These are phyloP conservation scores for Mormoops blainvillei DNA, from an alignment of 2,113 vertebrate genomes.

Conservation along the genomic window DNA sequence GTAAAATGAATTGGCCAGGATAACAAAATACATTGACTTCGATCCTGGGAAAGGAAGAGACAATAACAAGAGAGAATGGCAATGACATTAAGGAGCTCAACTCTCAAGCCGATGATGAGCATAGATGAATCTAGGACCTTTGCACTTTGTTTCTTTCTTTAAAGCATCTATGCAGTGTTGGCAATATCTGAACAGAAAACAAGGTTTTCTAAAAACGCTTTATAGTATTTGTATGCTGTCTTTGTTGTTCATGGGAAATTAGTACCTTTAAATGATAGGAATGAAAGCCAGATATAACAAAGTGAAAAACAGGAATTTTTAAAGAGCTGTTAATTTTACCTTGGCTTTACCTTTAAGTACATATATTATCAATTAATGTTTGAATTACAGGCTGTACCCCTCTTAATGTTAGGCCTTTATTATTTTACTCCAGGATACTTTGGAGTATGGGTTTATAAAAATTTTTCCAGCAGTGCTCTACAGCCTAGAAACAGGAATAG, in stretches of 20 bases:
- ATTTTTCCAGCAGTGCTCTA: background rate
- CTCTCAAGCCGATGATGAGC: background rate
- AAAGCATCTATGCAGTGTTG: background rate
- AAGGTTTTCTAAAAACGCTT: background rate
- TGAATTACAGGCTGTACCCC: background rate
- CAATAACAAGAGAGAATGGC: background rate
- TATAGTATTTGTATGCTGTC: background rate
- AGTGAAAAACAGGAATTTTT: background rate
- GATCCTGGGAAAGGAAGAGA: background rate
- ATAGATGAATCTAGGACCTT: background rate
- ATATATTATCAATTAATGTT: background rate
- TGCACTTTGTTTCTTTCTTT: background rate
- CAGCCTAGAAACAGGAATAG: background rate
- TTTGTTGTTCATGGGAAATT: background rate
- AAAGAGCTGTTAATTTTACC: constrained; percentile 10
- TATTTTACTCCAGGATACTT: background rate
- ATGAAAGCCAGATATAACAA: background rate
- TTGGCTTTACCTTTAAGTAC: background rate
- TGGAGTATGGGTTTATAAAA: background rate
- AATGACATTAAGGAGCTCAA: background rate
- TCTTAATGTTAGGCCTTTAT: background rate
- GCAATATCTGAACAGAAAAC: background rate
- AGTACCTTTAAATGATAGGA: background rate
- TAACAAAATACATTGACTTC: background rate
- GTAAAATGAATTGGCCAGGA: background rate